Evolutionary conservation across 2,888 invertebrate genomes (phyloP), one percentile per base, ranked within the genome.

Genomic region (Cyrtodaria siliqua): DNA sequence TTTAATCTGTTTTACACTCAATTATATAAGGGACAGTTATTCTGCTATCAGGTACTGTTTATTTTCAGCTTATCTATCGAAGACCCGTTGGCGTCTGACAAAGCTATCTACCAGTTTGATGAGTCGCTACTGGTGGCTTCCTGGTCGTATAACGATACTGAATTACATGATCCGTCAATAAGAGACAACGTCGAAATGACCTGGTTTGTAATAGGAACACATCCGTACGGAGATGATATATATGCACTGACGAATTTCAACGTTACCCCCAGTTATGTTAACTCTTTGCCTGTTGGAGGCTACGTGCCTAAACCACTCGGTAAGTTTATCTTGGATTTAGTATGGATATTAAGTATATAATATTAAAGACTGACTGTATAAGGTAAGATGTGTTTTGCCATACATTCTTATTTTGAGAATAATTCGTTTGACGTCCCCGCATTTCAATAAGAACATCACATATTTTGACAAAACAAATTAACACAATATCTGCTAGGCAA

Each of bases 181-280:
- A 12, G 20, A 20, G 62, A 62, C 24, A 62, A 62, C 38, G 49
- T 62, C 4, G 49, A 52, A 6, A 4, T 20, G 14, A 56, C 76
- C 23, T 62, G 44, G 27, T 79, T 76, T 57, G 40, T 68, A 23
- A 57, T 85, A 20, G 83, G 85, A 3, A 69, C 82, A 27, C 75
- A 77, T 61, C 85, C 85, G 1, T 59, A 57, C 2, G 81, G 72
- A n/a, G 69, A 52, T 14, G 69, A 80, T 56, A 33, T 12, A 33
- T 33, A 33, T 12, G 33, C 12, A 12, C 44, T 71, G 23, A 16
- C 26, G 29, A 4, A 56, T 14, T n/a, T 53, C 18, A 64, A 52
- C 8, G 27, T 18, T 2, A 27, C 47, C 6, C 16, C 44, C 1
- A 20, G n/a, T 18, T 47, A 47, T 26, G n/a, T 23, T 16, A 16